Evolutionary conservation across 2,797 vertebrate genomes (phyloP).

Genomic region (Prunella strophiata): DNA sequence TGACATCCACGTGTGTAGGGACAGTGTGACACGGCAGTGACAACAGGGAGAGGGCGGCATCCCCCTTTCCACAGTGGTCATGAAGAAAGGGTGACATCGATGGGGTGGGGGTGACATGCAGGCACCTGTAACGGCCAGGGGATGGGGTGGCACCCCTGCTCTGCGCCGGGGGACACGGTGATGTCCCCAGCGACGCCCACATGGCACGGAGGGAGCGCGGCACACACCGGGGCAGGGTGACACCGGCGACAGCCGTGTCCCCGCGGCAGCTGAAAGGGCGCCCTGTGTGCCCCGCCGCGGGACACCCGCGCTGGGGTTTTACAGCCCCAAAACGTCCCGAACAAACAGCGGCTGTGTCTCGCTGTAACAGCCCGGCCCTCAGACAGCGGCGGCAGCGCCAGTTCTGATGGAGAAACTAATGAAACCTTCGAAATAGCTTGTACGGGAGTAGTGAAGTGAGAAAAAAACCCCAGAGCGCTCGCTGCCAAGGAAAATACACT

Average conservation of each 20-base stretch:
- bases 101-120: rapidly evolving
- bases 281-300: background rate
- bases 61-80: rapidly evolving
- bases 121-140: rapidly evolving
- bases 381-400: slow-evolving; percentile 40
- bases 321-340: background rate
- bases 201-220: rapidly evolving
- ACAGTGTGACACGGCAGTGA: background rate
- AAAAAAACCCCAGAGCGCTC: background rate
- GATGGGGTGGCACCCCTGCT: rapidly evolving
- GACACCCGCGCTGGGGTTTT: background rate
- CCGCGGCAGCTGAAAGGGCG: background rate
- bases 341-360: slow-evolving; percentile 60
- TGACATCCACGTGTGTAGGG: background rate
- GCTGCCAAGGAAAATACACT: slow-evolving; percentile 57
- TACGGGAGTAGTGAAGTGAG: background rate
- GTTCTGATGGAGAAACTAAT: slow-evolving; percentile 32
- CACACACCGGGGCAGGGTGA: background rate
- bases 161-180: rapidly evolving
- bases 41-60: background rate
- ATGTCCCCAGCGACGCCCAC: rapidly evolving
- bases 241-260: background rate
- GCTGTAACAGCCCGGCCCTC: slow-evolving; percentile 27
- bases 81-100: background rate
- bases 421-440: slow-evolving; percentile 29